A percentile compares a stretch with the other conserved stretches of the same genome.
phyloP scores from a whole-genome alignment of 2,888 invertebrate species.

The Caenorhabditis plicata region DNA sequence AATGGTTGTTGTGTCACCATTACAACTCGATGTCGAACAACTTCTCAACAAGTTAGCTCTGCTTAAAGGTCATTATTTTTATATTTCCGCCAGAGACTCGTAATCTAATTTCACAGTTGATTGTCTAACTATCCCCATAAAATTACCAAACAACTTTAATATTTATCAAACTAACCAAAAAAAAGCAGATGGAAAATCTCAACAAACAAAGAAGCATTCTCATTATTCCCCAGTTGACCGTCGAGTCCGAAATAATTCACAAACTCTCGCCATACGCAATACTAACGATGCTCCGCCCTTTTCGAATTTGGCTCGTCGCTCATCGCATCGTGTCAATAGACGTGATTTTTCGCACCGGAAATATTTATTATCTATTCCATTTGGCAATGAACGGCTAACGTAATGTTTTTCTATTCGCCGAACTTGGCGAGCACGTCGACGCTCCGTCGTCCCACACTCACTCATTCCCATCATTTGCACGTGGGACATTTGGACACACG shows the following conservation, averaged over 20 bases:
- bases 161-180: too few relatives aligned
- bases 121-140: too few relatives aligned
- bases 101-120: too few relatives aligned
- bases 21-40: slow-evolving; percentile 32
- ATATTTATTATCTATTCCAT: neutral
- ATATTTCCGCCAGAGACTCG: neutral
- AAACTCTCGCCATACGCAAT: too few relatives aligned
- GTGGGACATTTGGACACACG: slow-evolving; percentile 38
- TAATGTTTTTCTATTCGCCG: slow-evolving; percentile 60
- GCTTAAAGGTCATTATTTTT: slow-evolving; percentile 24
- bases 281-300: too few relatives aligned
- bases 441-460: slow-evolving; percentile 20
- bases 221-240: too few relatives aligned
- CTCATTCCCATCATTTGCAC: slow-evolving; percentile 32
- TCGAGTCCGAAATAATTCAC: too few relatives aligned
- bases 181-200: too few relatives aligned
- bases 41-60: slow-evolving; percentile 24
- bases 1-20: slow-evolving; percentile 26
- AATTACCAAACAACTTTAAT: too few relatives aligned
- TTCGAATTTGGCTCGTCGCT: too few relatives aligned
- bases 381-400: neutral
- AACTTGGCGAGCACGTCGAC: slow-evolving; percentile 36
- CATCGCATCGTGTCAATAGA: too few relatives aligned
- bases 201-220: too few relatives aligned
- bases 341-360: neutral